These are phyloP conservation scores for Nemurella pictetii DNA, from an alignment of 2,888 invertebrate genomes.

Conservation along the genomic window DNA sequence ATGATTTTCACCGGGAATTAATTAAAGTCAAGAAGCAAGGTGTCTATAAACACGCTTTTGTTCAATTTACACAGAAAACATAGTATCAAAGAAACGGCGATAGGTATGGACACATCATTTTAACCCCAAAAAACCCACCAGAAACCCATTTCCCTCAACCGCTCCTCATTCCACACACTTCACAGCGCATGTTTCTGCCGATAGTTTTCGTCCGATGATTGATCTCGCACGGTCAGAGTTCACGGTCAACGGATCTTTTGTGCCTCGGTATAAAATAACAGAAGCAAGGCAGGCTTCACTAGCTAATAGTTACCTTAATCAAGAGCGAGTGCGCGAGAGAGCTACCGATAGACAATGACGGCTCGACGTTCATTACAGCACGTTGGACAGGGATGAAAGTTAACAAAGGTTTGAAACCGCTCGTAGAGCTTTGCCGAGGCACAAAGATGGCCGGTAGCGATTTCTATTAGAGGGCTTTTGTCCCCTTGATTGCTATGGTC, in stretches of 20 bases:
- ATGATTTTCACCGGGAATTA: too few relatives aligned
- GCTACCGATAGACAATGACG: background rate
- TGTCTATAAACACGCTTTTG: too few relatives aligned
- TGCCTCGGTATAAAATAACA: conserved; percentile 14
- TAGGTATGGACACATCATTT: too few relatives aligned
- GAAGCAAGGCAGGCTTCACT: conserved; percentile 3
- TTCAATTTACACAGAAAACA: too few relatives aligned
- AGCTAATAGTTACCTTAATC: conserved; percentile 8
- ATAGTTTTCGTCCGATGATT: background rate
- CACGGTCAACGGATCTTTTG: conserved; percentile 13
- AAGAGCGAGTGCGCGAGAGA: background rate
- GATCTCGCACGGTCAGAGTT: background rate
- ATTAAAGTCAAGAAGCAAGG: too few relatives aligned
- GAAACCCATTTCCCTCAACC: background rate
- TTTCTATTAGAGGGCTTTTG: conserved; percentile 26
- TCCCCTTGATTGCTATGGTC: conserved; percentile 23
- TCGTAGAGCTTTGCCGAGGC: background rate
- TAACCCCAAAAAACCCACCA: background rate
- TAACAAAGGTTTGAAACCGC: background rate
- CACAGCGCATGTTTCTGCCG: background rate
- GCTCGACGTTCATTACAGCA: background rate
- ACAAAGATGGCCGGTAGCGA: conserved; percentile 20
- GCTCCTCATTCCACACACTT: background rate
- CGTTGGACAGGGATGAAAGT: background rate
- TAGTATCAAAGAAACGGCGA: too few relatives aligned